Conservation (phyloP, 2,888 invertebrate genomes). For the Schizotus pectinicornis region DNA sequence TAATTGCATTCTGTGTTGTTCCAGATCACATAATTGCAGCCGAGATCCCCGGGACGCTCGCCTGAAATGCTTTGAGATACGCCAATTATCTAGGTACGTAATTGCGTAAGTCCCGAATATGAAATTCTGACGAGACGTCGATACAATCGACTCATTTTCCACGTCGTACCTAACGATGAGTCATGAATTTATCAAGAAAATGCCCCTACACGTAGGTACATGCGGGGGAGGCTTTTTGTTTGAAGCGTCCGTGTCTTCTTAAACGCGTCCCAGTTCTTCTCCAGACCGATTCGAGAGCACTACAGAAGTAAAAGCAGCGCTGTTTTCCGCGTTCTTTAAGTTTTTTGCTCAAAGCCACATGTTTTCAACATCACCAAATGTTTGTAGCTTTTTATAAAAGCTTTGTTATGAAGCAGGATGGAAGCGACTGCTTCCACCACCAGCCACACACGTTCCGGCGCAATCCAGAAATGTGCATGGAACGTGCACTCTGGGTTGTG, state of each 20-base stretch:
- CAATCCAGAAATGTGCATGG: background rate
- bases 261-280: constrained; percentile 17
- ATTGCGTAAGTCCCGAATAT: constrained; percentile 2
- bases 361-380: constrained; percentile 26
- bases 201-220: background rate
- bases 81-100: constrained; percentile 32
- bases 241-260: constrained; percentile 15
- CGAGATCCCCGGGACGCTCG: constrained; percentile 11
- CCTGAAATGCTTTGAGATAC: constrained; percentile 32
- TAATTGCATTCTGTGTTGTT: constrained; percentile 31
- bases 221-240: constrained; percentile 13
- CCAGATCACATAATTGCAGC: constrained; percentile 33
- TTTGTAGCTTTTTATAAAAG: constrained; percentile 23
- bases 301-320: constrained; percentile 33
- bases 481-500: no score
- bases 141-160: constrained; percentile 4
- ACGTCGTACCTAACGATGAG: constrained; percentile 13
- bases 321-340: constrained; percentile 32
- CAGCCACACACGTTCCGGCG: constrained; percentile 4
- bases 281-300: constrained; percentile 33
- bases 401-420: constrained; percentile 11
- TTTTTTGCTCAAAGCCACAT: constrained; percentile 34
- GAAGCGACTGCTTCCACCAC: constrained; percentile 9
- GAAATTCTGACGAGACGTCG: constrained; percentile 12
- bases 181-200: constrained; percentile 25